Base-by-base conservation (phyloP, 2,888 invertebrate genomes). In the Aethes cnicana region DNA sequence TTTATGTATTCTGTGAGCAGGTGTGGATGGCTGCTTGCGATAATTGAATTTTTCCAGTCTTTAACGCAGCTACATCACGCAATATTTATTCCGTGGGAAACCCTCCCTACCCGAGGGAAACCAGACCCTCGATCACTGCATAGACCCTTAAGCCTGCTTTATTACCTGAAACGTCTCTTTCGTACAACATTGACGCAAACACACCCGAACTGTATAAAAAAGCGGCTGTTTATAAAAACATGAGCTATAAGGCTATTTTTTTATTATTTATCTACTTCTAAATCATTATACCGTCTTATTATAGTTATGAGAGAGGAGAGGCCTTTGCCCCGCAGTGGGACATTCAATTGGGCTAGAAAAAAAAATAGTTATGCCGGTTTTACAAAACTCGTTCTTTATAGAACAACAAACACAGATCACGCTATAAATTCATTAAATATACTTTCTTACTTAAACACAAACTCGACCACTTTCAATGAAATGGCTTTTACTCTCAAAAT, bases 401-500 rank as follows among this genome's bases (percentile, higher is more conserved):
- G n/a, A n/a, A n/a, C n/a, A n/a, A 18, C 9, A 21, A 36, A 18
- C 9, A 30, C 47, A 12, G 12, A 20, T 3, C 20, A 20, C 18
- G 14, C 12, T 18, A 35, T 25, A 16, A 43, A 50, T 47, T 33
- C 30, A 52, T 52, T 53, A 53, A 41, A 9, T 28, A 33, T 12
- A 33, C 41, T 35, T 48, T 44, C 28, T 33, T 47, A 28, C 14
- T 28, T 42, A 35, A 37, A 55, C 26, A 21, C 47, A 43, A 47
- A 47, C 32, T 47, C 28, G 20, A 47, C 47, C 21, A 41, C 35
- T 28, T 48, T 36, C 26, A 39, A 39, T 36, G 68, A 69, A 66
- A 72, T 72, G 66, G 68, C 69, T 70, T 64, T 67, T 70, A 64
- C 68, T 62, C 53, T 52, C 53, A 58, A 56, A 54, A 53, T 54